Evolutionary conservation across 2,888 invertebrate genomes (phyloP).

Genomic region (Gymnosoma rotundatum): DNA sequence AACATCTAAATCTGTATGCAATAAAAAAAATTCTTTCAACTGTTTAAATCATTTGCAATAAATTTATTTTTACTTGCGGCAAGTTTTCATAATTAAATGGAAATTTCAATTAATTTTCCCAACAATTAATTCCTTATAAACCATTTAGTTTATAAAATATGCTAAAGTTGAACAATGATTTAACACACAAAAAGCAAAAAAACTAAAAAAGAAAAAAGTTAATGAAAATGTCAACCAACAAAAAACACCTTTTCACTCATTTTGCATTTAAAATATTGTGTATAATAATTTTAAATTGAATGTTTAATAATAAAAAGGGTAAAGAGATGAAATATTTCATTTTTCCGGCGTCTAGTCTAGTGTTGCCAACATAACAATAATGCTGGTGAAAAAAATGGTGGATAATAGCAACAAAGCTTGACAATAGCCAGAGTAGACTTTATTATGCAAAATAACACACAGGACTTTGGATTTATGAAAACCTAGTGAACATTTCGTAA

Average conservation of each 20-base stretch:
- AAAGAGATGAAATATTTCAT: constrained; percentile 40
- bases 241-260: constrained; percentile 39
- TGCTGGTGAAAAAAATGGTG: not conserved
- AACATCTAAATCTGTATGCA: too few relatives aligned
- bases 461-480: not conserved
- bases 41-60: not conserved
- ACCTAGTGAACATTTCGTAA: constrained; percentile 29
- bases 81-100: constrained; percentile 52
- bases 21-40: not conserved
- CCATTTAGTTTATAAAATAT: constrained; percentile 66
- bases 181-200: not conserved
- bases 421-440: constrained; percentile 61
- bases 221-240: constrained; percentile 48
- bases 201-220: constrained; percentile 7
- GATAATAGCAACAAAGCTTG: constrained; percentile 48
- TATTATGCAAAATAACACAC: constrained; percentile 16
- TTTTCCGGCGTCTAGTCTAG: constrained; percentile 48
- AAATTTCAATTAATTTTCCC: constrained; percentile 68
- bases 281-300: constrained; percentile 12
- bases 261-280: not conserved
- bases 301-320: constrained; percentile 1
- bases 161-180: not conserved
- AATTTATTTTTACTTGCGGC: constrained; percentile 22
- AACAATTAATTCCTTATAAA: constrained; percentile 64
- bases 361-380: constrained; percentile 41